Conservation (phyloP, 1,140 invertebrate genomes). For the Octopus sinensis region DNA sequence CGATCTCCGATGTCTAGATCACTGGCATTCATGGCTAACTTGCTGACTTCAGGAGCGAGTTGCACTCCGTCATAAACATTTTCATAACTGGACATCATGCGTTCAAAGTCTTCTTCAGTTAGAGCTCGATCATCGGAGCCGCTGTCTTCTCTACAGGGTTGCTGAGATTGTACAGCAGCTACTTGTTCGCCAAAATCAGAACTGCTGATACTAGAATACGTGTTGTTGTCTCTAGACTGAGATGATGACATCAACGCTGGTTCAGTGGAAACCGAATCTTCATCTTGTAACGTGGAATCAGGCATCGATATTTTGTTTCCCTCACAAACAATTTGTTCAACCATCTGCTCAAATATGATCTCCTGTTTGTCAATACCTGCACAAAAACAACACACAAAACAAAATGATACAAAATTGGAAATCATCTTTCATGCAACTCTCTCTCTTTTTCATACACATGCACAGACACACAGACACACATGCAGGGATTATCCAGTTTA, state of each 20-base stretch:
- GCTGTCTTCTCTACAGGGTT: conserved; percentile 27
- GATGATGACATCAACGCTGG: not conserved
- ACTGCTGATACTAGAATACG: conserved; percentile 11
- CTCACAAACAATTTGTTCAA: not conserved
- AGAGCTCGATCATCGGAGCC: conserved; percentile 4
- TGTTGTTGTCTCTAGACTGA: conserved; percentile 12
- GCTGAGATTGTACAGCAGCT: conserved; percentile 19
- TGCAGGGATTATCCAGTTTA: no score
- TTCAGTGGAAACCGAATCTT: conserved; percentile 1
- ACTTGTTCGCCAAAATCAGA: conserved; percentile 20
- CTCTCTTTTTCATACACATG: no score
- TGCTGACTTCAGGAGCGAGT: conserved; percentile 33
- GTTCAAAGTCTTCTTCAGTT: conserved; percentile 20
- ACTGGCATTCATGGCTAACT: conserved; percentile 28
- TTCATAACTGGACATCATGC: conserved; percentile 41
- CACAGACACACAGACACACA: no score
- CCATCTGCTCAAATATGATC: not conserved
- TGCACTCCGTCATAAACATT: conserved; percentile 42
- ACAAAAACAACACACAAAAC: not conserved
- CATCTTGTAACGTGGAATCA: not conserved
- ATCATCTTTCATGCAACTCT: no score
- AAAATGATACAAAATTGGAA: no score
- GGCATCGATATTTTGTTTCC: not conserved
- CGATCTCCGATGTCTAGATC: conserved; percentile 44
- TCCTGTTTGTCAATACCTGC: not conserved